Evolutionary conservation across 1,140 invertebrate species (phyloP).

Genomic region (Pissodes strobi): DNA sequence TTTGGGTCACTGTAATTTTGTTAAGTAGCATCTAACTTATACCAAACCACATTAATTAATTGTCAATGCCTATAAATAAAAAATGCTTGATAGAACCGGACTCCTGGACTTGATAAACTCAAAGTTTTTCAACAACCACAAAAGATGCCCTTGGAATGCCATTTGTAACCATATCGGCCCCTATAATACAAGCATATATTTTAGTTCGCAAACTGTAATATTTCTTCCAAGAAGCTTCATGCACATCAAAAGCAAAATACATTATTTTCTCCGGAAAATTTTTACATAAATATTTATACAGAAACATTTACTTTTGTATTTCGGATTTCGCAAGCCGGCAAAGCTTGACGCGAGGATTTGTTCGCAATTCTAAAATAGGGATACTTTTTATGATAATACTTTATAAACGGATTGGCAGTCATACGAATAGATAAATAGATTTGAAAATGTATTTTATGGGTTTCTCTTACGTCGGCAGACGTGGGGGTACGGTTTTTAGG

Average conservation of each 20-base stretch:
- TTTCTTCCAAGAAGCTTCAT: background rate
- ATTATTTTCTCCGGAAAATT: slow-evolving; percentile 9
- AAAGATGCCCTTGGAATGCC: background rate
- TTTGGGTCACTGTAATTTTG: too few species aligned
- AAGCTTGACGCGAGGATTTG: background rate
- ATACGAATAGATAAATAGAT: too few species aligned
- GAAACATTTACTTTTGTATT: background rate
- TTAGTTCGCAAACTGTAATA: background rate
- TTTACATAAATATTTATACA: slow-evolving; percentile 19
- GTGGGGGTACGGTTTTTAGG: too few species aligned
- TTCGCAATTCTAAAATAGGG: background rate
- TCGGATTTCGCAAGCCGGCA: background rate
- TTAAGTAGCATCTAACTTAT: too few species aligned
- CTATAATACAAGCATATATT: background rate
- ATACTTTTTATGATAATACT: background rate
- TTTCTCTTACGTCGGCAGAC: too few species aligned
- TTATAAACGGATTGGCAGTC: too few species aligned
- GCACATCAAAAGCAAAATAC: slow-evolving; percentile 5
- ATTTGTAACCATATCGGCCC: too few species aligned
- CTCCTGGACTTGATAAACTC: too few species aligned
- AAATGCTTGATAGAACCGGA: too few species aligned
- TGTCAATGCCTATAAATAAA: too few species aligned
- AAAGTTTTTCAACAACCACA: background rate
- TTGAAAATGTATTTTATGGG: too few species aligned
- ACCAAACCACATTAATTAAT: too few species aligned